Percentiles rank a stretch among this genome's conserved stretches.
Evolutionary conservation across 2,888 invertebrate species (phyloP).

Genomic region (Rapana venosa): DNA sequence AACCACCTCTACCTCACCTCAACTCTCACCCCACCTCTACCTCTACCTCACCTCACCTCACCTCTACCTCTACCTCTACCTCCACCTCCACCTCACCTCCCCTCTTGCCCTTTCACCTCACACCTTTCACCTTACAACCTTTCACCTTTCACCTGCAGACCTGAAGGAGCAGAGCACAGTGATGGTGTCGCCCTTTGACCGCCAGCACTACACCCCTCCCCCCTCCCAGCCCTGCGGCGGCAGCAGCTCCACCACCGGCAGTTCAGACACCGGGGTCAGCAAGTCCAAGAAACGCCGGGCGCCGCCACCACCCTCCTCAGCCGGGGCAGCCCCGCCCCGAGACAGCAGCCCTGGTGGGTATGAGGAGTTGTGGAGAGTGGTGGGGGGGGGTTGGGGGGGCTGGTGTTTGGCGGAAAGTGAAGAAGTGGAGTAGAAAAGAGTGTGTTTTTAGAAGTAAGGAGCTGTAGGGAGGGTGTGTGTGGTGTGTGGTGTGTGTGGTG

Average conservation of each 20-base stretch:
- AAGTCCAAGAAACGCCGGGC: conserved; percentile 68
- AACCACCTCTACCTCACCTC: too few relatives aligned
- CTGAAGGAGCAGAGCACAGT: conserved; percentile 57
- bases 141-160: conserved; percentile 47
- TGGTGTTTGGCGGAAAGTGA: too few relatives aligned
- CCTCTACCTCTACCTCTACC: background rate
- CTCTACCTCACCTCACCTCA: too few relatives aligned
- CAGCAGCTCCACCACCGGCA: conserved; percentile 54
- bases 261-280: conserved; percentile 59
- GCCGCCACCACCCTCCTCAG: conserved; percentile 62
- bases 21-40: too few relatives aligned
- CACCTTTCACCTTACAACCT: background rate
- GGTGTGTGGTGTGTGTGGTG: background rate
- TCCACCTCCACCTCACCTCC: background rate
- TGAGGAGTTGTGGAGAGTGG: background rate
- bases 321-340: background rate
- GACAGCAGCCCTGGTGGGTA: conserved; percentile 39
- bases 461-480: too few relatives aligned
- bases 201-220: conserved; percentile 42
- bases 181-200: conserved; percentile 55
- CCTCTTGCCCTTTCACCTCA: too few relatives aligned
- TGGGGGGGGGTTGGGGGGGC: background rate
- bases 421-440: too few relatives aligned
- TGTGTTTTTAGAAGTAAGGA: too few relatives aligned
- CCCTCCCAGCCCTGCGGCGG: conserved; percentile 52